phyloP scores from a whole-genome alignment of 1,140 invertebrate genomes.

The Brachionus rotundiformis region DNA sequence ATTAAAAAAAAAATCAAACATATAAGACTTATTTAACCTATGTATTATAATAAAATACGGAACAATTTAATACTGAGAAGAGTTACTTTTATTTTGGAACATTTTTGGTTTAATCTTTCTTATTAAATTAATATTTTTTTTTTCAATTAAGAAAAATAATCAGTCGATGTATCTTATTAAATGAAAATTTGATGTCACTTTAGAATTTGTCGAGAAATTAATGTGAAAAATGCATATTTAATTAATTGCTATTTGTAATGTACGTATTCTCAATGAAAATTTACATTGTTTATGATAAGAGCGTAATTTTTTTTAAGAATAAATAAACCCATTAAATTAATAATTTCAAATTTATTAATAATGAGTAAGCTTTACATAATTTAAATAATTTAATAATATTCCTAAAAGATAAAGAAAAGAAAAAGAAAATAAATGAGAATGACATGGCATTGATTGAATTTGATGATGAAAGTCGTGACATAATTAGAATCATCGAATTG shows the following conservation, averaged over 20 bases:
- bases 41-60: too few relatives aligned
- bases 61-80: too few relatives aligned
- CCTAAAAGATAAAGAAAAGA: not conserved
- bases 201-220: not conserved
- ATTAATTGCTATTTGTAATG: not conserved
- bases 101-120: not conserved
- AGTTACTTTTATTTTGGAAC: too few relatives aligned
- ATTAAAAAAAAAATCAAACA: too few relatives aligned
- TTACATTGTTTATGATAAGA: not conserved
- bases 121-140: not conserved
- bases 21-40: too few relatives aligned
- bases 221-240: slow-evolving; percentile 14
- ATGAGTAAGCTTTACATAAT: not conserved
- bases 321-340: not conserved
- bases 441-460: slow-evolving; percentile 38
- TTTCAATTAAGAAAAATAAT: not conserved
- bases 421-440: not conserved
- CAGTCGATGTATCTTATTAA: not conserved
- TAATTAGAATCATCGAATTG: not conserved
- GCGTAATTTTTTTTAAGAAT: not conserved
- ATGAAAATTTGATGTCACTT: slow-evolving; percentile 13
- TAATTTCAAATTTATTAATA: not conserved
- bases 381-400: not conserved
- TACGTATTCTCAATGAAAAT: not conserved
- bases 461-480: slow-evolving; percentile 26